A percentile compares a stretch with the other conserved stretches of the same genome.
phyloP scores from a whole-genome alignment of 2,888 invertebrate genomes.

The Cremastinae sp. region DNA sequence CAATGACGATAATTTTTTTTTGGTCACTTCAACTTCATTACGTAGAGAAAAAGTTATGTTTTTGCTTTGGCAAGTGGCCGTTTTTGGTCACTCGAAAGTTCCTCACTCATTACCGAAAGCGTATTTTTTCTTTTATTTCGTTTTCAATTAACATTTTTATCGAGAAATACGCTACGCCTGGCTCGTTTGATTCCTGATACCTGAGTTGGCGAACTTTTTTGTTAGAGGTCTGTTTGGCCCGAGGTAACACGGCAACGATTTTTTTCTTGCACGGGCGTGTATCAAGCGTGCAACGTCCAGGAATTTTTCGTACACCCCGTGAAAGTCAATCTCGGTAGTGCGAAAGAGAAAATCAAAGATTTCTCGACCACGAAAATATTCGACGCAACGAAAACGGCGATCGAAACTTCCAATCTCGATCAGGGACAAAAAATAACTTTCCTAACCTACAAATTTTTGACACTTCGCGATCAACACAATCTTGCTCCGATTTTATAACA shows the following conservation, averaged over 20 bases:
- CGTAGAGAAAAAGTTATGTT: conserved; percentile 6
- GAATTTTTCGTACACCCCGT: neutral
- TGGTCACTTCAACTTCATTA: neutral
- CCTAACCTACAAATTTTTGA: conserved; percentile 55
- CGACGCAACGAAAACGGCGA: conserved; percentile 1
- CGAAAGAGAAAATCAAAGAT: conserved; percentile 1
- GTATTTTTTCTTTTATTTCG: too few species aligned
- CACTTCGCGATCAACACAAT: conserved; percentile 37
- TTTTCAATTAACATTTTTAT: too few species aligned
- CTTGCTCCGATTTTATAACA: neutral
- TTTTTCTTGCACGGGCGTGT: conserved; percentile 12
- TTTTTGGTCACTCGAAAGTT: conserved; percentile 35
- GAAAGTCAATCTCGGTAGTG: neutral
- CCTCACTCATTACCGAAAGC: too few species aligned
- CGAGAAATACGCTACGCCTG: too few species aligned
- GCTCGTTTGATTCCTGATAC: neutral
- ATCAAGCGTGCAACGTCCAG: too few species aligned
- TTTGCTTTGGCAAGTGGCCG: conserved; percentile 32
- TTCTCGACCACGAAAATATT: neutral
- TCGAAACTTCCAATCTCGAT: conserved; percentile 28
- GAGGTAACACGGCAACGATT: conserved; percentile 34
- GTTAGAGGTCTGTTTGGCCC: conserved; percentile 2
- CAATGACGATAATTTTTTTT: too few species aligned
- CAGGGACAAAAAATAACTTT: conserved; percentile 9
- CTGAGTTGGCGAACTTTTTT: neutral